Evolutionary conservation across 2,113 vertebrate genomes (phyloP).

Genomic region (Meles meles): DNA sequence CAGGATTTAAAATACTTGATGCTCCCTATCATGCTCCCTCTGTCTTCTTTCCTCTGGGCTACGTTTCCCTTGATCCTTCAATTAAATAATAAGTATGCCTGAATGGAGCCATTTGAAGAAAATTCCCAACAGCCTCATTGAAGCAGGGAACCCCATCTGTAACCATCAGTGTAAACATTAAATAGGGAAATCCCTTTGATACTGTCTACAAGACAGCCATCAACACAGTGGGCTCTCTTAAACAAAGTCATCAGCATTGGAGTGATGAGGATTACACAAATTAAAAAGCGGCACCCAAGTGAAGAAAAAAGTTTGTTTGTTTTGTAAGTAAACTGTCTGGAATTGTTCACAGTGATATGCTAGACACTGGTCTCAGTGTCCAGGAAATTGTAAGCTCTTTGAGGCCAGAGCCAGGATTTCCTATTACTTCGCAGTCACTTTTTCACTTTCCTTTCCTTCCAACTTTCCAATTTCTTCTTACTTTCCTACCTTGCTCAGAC

Average conservation of each 20-base stretch:
- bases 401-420: not conserved
- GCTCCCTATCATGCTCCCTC: not conserved
- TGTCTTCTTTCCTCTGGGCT: slow-evolving; percentile 53
- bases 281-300: not conserved
- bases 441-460: not conserved
- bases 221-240: slow-evolving; percentile 32
- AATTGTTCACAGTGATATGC: not conserved
- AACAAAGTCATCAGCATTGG: slow-evolving; percentile 41
- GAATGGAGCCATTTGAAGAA: slow-evolving; percentile 54
- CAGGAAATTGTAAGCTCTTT: not conserved
- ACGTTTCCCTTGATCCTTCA: slow-evolving; percentile 60
- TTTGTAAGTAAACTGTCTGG: not conserved
- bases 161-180: slow-evolving; percentile 55
- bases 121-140: slow-evolving; percentile 57
- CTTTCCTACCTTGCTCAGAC: not conserved
- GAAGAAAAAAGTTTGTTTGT: not conserved
- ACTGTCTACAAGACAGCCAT: slow-evolving; percentile 45
- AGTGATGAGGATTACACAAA: slow-evolving; percentile 38
- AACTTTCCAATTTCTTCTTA: not conserved
- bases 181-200: slow-evolving; percentile 49
- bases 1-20: slow-evolving; percentile 30
- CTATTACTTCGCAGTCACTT: not conserved
- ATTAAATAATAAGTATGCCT: slow-evolving; percentile 61
- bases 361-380: not conserved
- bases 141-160: slow-evolving; percentile 59